Base-by-base conservation (phyloP, 2,888 invertebrate species). In the Oeneis ivallda region DNA sequence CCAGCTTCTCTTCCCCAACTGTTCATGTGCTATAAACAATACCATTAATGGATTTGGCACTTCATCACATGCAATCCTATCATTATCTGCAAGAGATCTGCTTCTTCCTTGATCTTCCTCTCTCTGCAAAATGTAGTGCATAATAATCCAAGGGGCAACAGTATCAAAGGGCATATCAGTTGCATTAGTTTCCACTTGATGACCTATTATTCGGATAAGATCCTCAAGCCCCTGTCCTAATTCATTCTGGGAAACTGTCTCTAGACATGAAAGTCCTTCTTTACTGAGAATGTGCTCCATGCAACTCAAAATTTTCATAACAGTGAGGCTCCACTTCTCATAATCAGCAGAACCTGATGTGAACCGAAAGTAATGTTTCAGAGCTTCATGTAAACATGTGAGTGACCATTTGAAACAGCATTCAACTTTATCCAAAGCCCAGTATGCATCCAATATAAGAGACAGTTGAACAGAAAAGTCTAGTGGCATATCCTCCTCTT, bases 21-120 rank as follows among this genome's bases (percentile, higher is more conserved):
- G 96, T 75, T 97, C 97, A 82, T 98, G 98, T 1, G 95, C 97
- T 50, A 95, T 94, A 79, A 96, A 96, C 65, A 98, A 89, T 67
- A 97, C 92, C 86, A 95, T 93, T 59, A 97, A 87, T 0, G 97
- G 96, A 57, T 94, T 92, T 1, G 96, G 96, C 32, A 96, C 86
- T 65, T 94, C 94, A 70, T 94, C 94, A 73, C 79, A 76, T 11
- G 92, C 86, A 50, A 89, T 87, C 71, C 84, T 86, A 71, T 87
- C 92, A 66, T 77, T 82, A 19, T 86, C 85, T 57, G 71, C 76
- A 54, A 84, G 77, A 66, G 85, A 83, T 71, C 92, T 92, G 0
- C 93, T 93, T 69, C 94, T 93, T 50, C 93, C 94, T 72, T 93
- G 93, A 74, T 95, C 95, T 78, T 95, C 96, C 74, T 95, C 95